Evolutionary conservation across 2,888 invertebrate species (phyloP).

Genomic region (Anoncus sp.): DNA sequence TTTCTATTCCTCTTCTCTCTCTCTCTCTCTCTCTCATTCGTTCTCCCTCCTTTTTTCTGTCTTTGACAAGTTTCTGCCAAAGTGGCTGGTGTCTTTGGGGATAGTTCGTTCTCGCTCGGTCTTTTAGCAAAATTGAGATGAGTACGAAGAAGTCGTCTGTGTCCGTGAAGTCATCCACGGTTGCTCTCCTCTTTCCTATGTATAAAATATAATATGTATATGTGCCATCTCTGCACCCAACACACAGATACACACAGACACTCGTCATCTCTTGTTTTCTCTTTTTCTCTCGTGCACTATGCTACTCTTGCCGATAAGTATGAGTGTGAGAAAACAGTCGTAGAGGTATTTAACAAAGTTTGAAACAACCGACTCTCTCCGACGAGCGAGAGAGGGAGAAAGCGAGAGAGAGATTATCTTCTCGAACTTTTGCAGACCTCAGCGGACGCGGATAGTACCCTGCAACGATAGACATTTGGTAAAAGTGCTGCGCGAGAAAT

Average conservation of each 20-base stretch:
- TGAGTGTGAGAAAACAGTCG: slow-evolving; percentile 54
- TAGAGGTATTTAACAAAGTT: slow-evolving; percentile 61
- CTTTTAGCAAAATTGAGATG: slow-evolving; percentile 46
- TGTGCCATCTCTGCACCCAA: slow-evolving; percentile 27
- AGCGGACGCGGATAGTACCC: neutral
- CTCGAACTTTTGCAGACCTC: slow-evolving; percentile 47
- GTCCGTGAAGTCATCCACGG: slow-evolving; percentile 33
- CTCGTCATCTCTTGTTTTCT: slow-evolving; percentile 8
- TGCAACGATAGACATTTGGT: slow-evolving; percentile 9
- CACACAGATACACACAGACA: slow-evolving; percentile 4
- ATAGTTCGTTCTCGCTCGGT: slow-evolving; percentile 28
- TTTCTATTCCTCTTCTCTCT: slow-evolving; percentile 18
- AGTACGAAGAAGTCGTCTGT: slow-evolving; percentile 13
- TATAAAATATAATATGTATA: slow-evolving; percentile 17
- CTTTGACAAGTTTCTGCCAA: slow-evolving; percentile 60
- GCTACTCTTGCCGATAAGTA: slow-evolving; percentile 19
- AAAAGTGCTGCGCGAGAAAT: slow-evolving; percentile 1
- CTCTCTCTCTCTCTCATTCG: slow-evolving; percentile 19
- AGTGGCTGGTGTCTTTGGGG: slow-evolving; percentile 53
- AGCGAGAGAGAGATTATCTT: slow-evolving; percentile 60
- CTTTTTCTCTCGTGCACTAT: neutral
- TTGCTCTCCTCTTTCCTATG: slow-evolving; percentile 6
- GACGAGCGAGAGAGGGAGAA: slow-evolving; percentile 1
- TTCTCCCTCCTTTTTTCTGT: slow-evolving; percentile 17
- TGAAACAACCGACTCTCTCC: slow-evolving; percentile 57